Base-by-base conservation (phyloP, 2,797 vertebrate species). In the Enteromius anoplus region DNA sequence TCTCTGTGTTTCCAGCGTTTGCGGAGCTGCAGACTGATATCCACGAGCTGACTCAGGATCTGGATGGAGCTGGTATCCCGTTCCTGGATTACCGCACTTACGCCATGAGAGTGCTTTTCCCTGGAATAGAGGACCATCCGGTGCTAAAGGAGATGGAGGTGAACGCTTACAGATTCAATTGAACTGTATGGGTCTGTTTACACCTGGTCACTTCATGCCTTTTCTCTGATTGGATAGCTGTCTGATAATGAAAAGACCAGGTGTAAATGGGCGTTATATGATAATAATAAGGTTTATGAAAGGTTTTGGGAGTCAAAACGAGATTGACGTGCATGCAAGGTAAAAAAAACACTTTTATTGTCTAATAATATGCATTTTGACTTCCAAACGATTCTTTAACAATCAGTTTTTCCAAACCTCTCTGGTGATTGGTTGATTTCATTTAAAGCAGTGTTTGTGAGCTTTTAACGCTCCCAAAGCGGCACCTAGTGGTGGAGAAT, bases 61-160 rank as follows among this genome's bases (percentile, higher is more conserved):
- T 99, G 86, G 98, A 99, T 0, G 98, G 98, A 9, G 96, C 98
- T 0, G 98, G 98, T 75, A 99, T 99, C 88, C 98, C 98, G 0
- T 99, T 99, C 91, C 92, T 99, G 85, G 97, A 99, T 87, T 99
- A 99, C 85, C 96, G 98, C n/a, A 99, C 98, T 0, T 99, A 99
- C 0, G 98, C 98, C 91, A 99, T 99, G 98, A 94, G 98, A 4
- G 98, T 99, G 85, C 96, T 99, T 17, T 99, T 99, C 89, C 98
- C 98, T 0, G 98, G 98, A 47, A 99, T 99, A 23, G 98, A 99
- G 92, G 98, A 99, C 91, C 98, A 99, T 80, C 98, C 98, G 0
- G 98, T 99, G 79, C 96, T 99, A 89, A 99, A 99, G 92, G 98
- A 99, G 94, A 99, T 99, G 97, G 98, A 99, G 97, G 98, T 99